Evolutionary conservation across 1,140 invertebrate species (phyloP).

Genomic region (Heliconius himera): DNA sequence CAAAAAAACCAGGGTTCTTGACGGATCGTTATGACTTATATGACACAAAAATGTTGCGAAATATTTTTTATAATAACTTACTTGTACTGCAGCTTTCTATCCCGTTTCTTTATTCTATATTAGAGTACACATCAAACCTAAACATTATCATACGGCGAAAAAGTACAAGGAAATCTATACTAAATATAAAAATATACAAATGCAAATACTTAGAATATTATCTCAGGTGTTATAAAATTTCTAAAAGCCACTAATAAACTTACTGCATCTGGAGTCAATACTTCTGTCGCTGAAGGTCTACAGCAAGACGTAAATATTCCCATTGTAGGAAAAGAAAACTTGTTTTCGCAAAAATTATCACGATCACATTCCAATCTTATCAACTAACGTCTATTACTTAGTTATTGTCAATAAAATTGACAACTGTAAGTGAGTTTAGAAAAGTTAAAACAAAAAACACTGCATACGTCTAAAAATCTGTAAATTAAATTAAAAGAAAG

Average conservation of each 20-base stretch:
- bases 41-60: neutral
- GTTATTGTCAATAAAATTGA: slow-evolving; percentile 26
- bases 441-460: slow-evolving; percentile 16
- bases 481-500: slow-evolving; percentile 17
- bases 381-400: slow-evolving; percentile 21
- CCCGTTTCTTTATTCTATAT: neutral
- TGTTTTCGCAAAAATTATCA: slow-evolving; percentile 19
- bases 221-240: neutral
- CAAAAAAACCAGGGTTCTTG: too few relatives aligned
- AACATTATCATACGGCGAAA: neutral
- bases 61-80: slow-evolving; percentile 3
- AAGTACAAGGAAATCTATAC: neutral
- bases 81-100: neutral
- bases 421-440: slow-evolving; percentile 29
- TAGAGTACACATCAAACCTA: neutral
- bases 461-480: slow-evolving; percentile 16
- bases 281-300: slow-evolving; percentile 71
- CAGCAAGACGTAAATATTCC: slow-evolving; percentile 77
- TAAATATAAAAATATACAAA: neutral
- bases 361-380: slow-evolving; percentile 32
- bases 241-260: slow-evolving; percentile 44
- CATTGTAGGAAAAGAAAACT: slow-evolving; percentile 52
- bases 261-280: slow-evolving; percentile 76
- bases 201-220: neutral
- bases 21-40: too few relatives aligned